These are phyloP conservation scores for Xyrauchen texanus DNA, from an alignment of 2,113 vertebrate species.

Conservation along the genomic window DNA sequence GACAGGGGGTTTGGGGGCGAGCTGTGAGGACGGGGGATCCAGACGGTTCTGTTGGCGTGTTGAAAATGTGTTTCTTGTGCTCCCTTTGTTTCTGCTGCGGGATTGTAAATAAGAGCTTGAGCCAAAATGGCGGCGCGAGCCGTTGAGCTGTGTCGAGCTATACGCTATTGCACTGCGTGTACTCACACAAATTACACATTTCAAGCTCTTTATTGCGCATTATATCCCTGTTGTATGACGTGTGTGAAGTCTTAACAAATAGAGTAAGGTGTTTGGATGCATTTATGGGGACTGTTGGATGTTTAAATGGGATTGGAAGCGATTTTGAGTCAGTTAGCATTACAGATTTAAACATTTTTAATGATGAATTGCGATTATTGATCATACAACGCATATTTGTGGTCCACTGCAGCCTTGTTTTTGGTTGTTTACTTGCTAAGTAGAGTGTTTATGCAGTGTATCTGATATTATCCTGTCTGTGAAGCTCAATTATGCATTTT, in stretches of 20 bases:
- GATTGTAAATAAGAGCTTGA: constrained; percentile 69
- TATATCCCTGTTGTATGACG: not conserved
- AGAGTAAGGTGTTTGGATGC: not conserved
- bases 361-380: not conserved
- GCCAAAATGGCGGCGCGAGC: constrained; percentile 83
- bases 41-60: constrained; percentile 41
- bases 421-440: not conserved
- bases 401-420: not conserved
- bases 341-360: constrained; percentile 5
- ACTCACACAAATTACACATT: not conserved
- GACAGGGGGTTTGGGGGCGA: constrained; percentile 11
- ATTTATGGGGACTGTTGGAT: not conserved
- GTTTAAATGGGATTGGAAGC: not conserved
- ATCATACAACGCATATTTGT: not conserved
- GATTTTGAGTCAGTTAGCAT: constrained; percentile 19
- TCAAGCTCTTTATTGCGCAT: not conserved
- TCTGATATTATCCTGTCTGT: not conserved
- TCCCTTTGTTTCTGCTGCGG: constrained; percentile 63
- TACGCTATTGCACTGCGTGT: constrained; percentile 19
- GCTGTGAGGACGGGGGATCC: constrained; percentile 37
- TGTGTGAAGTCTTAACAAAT: not conserved
- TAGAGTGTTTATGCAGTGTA: not conserved
- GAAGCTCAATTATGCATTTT: not conserved
- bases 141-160: constrained; percentile 52
- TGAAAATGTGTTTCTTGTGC: constrained; percentile 59